phyloP scores from a whole-genome alignment of 2,113 vertebrate genomes.

The Rafetus swinhoei region DNA sequence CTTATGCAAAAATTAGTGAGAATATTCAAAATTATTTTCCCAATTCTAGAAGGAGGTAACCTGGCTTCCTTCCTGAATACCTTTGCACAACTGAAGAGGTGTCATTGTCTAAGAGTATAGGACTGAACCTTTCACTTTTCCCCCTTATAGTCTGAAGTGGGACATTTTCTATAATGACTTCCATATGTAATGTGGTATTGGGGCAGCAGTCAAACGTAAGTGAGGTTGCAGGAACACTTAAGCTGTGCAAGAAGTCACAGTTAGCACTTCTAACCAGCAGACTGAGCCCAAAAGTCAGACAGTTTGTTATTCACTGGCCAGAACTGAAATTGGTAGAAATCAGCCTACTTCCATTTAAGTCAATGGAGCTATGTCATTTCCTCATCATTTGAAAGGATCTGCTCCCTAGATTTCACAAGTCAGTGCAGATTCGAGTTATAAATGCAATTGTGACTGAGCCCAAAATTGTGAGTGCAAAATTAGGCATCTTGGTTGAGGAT shows the following conservation, averaged over 20 bases:
- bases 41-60: neutral
- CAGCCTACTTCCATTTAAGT: neutral
- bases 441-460: constrained; percentile 11
- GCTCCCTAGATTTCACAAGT: constrained; percentile 6
- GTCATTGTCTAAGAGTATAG: neutral
- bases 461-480: constrained; percentile 49
- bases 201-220: constrained; percentile 4
- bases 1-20: neutral
- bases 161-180: neutral
- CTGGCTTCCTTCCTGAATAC: neutral
- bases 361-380: neutral
- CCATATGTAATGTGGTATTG: constrained; percentile 1
- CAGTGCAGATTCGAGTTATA: neutral
- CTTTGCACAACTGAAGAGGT: neutral
- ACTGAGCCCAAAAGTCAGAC: neutral
- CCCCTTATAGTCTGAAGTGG: neutral
- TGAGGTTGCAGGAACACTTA: neutral
- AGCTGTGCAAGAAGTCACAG: constrained; percentile 24
- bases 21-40: neutral
- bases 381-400: constrained; percentile 12
- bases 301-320: neutral
- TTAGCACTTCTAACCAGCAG: neutral
- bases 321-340: constrained; percentile 19
- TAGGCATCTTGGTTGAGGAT: constrained; percentile 62
- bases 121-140: neutral